Conservation (phyloP, 1,140 invertebrate species). For the Drosophila seguyi region DNA sequence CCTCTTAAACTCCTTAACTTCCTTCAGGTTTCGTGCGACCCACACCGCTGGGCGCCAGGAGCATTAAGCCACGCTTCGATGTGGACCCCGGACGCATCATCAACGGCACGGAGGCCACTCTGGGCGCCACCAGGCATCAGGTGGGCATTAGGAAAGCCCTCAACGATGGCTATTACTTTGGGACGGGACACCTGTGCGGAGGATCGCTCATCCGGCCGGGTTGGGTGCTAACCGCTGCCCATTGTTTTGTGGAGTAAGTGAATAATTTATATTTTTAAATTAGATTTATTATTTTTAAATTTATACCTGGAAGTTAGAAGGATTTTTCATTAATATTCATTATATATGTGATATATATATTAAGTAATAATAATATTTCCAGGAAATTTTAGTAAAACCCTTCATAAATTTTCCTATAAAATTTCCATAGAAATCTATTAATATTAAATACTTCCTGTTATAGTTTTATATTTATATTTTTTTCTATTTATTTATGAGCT, state of each 20-base stretch:
- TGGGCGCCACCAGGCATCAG: constrained; percentile 70
- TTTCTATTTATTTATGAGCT: background rate
- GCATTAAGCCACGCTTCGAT: constrained; percentile 50
- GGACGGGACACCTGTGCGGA: constrained; percentile 82
- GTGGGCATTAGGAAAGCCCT: constrained; percentile 74
- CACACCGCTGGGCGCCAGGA: background rate
- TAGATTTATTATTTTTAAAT: no score
- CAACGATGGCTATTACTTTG: constrained; percentile 75
- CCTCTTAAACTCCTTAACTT: background rate
- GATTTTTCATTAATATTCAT: no score
- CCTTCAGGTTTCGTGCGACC: background rate
- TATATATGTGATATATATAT: no score
- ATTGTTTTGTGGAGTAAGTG: constrained; percentile 85
- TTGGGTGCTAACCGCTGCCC: constrained; percentile 85
- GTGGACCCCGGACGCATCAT: constrained; percentile 69
- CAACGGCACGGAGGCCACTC: constrained; percentile 67
- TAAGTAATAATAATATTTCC: background rate
- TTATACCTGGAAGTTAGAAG: no score
- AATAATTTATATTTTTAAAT: background rate
- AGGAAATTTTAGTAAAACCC: background rate
- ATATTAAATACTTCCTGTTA: no score
- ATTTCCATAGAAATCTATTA: background rate
- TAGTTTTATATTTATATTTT: background rate
- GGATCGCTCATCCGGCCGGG: constrained; percentile 78
- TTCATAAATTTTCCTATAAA: background rate